phyloP scores from a whole-genome alignment of 2,797 vertebrate genomes.

The Pangasius larnaudii region DNA sequence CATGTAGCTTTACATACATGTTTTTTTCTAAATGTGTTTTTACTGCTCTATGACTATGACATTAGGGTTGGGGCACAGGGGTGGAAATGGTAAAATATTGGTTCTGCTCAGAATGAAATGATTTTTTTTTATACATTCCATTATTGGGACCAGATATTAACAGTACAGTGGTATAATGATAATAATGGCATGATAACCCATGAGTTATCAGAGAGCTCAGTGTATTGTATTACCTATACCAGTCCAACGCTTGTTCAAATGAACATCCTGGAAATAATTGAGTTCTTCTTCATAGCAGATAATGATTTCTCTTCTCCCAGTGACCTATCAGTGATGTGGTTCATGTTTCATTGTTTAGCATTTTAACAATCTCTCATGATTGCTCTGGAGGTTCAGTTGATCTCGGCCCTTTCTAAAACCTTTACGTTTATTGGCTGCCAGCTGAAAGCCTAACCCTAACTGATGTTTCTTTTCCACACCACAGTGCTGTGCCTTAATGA shows the following conservation, averaged over 20 bases:
- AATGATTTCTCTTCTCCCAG: slow-evolving; percentile 32
- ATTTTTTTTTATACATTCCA: background rate
- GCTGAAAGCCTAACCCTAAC: slow-evolving; percentile 4
- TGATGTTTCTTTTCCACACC: slow-evolving; percentile 39
- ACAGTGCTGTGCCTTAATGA: slow-evolving; percentile 35
- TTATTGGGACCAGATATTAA: background rate
- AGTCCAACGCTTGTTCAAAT: slow-evolving; percentile 17
- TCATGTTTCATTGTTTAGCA: slow-evolving; percentile 45
- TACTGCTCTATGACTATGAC: background rate
- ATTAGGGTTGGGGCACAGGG: background rate
- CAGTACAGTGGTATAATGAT: slow-evolving; percentile 9
- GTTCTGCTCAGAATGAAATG: background rate
- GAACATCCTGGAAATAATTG: slow-evolving; percentile 33
- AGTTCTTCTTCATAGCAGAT: slow-evolving; percentile 21
- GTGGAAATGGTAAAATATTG: background rate
- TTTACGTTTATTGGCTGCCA: slow-evolving; percentile 26
- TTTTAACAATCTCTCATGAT: slow-evolving; percentile 47
- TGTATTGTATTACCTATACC: slow-evolving; percentile 26
- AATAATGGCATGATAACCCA: slow-evolving; percentile 17
- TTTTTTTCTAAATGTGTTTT: background rate
- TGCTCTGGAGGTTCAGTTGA: slow-evolving; percentile 35
- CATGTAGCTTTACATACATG: too few species aligned
- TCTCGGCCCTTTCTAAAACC: slow-evolving; percentile 36
- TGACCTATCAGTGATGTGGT: slow-evolving; percentile 36
- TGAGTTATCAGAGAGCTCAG: background rate